These are phyloP conservation scores for Polydrusus pterygomalis DNA, from an alignment of 2,888 invertebrate species.

Conservation along the genomic window DNA sequence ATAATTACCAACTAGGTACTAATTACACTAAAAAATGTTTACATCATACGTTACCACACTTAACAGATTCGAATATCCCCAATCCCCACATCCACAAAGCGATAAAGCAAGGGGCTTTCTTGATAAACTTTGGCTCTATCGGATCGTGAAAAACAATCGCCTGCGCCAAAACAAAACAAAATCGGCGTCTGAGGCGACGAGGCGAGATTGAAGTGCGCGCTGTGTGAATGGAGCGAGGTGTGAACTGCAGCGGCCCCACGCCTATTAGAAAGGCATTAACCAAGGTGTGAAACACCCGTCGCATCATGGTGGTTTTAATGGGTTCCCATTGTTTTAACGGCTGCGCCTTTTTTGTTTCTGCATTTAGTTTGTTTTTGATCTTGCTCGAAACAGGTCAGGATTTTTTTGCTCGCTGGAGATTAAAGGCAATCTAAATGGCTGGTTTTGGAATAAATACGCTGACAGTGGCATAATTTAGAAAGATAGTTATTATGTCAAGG, in stretches of 20 bases:
- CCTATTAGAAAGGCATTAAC: conserved; percentile 62
- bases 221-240: conserved; percentile 53
- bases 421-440: conserved; percentile 40
- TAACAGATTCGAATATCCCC: neutral
- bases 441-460: conserved; percentile 14
- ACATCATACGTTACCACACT: neutral
- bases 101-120: neutral
- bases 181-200: conserved; percentile 34
- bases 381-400: conserved; percentile 38
- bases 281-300: conserved; percentile 64
- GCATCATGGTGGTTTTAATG: conserved; percentile 55
- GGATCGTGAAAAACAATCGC: conserved; percentile 42
- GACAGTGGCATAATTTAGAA: neutral
- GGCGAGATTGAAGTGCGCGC: conserved; percentile 51
- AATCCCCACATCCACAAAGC: neutral
- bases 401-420: conserved; percentile 27
- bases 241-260: conserved; percentile 55
- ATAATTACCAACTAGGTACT: too few relatives aligned
- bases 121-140: conserved; percentile 9
- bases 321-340: conserved; percentile 54
- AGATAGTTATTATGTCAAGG: neutral
- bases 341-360: conserved; percentile 50
- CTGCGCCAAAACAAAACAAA: conserved; percentile 41
- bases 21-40: too few relatives aligned
- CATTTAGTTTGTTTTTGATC: conserved; percentile 38